phyloP scores from a whole-genome alignment of 2,113 vertebrate species.

The Brachionichthys hirsutus region DNA sequence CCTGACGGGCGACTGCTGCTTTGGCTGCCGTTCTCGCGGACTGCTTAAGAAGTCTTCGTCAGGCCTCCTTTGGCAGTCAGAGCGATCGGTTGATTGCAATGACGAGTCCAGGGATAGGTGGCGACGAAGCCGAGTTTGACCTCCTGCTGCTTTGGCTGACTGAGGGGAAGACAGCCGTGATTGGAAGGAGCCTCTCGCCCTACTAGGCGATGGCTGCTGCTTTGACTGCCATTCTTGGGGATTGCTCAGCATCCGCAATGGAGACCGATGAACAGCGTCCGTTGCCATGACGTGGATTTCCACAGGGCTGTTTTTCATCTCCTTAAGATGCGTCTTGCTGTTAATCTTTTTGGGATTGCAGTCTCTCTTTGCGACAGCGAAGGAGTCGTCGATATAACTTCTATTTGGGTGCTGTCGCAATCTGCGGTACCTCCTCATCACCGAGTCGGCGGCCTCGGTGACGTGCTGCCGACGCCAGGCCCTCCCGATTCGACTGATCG shows the following conservation, averaged over 20 bases:
- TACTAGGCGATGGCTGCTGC: conserved; percentile 28
- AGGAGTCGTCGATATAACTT: conserved; percentile 16
- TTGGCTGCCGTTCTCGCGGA: too few species aligned
- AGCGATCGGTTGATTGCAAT: too few species aligned
- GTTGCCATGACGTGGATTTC: not conserved
- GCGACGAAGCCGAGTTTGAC: too few species aligned
- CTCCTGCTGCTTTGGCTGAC: conserved; percentile 1
- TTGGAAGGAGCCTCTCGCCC: not conserved
- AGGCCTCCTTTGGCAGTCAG: too few species aligned
- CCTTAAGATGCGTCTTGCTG: not conserved
- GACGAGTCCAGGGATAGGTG: too few species aligned
- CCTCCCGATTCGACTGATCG: conserved; percentile 62
- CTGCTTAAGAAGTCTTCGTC: too few species aligned
- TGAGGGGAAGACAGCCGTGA: too few species aligned
- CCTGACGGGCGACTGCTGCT: conserved; percentile 26
- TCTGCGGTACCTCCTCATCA: conserved; percentile 68
- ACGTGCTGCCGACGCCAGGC: conserved; percentile 54
- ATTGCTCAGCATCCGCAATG: not conserved
- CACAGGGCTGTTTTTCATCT: not conserved
- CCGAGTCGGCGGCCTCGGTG: conserved; percentile 40
- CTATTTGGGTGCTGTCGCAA: conserved; percentile 46
- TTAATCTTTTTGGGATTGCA: not conserved
- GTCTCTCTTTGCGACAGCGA: not conserved
- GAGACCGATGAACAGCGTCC: not conserved
- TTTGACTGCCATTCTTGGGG: conserved; percentile 1